Evolutionary conservation across 2,888 invertebrate genomes (phyloP).

Genomic region (Physocephala rufipes): DNA sequence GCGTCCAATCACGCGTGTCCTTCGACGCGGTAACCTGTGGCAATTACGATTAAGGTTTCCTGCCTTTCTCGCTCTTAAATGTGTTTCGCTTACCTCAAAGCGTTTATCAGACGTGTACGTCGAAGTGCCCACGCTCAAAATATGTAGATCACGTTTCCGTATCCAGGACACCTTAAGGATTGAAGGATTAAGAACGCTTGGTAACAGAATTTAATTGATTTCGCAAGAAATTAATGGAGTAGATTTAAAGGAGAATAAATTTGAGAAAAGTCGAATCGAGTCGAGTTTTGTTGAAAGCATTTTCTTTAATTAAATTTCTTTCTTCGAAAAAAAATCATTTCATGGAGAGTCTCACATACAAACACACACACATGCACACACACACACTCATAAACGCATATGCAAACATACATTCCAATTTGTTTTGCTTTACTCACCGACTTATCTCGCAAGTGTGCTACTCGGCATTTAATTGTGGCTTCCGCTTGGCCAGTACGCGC

Average conservation of each 20-base stretch:
- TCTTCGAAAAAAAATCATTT: too few relatives aligned
- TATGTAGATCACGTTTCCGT: constrained; percentile 63
- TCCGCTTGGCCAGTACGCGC: constrained; percentile 84
- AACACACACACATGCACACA: not conserved
- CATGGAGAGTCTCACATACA: too few relatives aligned
- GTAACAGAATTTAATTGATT: constrained; percentile 48
- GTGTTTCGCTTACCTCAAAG: constrained; percentile 54
- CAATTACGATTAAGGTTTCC: constrained; percentile 13
- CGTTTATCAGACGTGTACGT: constrained; percentile 62
- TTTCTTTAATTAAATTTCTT: constrained; percentile 8
- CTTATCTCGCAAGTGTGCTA: constrained; percentile 87
- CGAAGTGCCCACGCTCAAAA: constrained; percentile 60
- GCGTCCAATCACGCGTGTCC: constrained; percentile 88
- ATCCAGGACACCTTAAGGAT: constrained; percentile 62
- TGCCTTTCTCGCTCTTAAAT: not conserved
- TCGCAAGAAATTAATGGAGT: not conserved
- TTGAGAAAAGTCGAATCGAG: not conserved
- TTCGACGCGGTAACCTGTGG: constrained; percentile 67
- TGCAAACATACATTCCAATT: not conserved
- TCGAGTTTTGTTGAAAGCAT: not conserved
- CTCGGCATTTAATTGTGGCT: constrained; percentile 86
- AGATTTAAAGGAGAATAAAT: not conserved
- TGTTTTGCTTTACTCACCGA: constrained; percentile 71
- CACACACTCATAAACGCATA: not conserved
- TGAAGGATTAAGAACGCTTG: constrained; percentile 17